Evolutionary conservation across 2,113 vertebrate genomes (phyloP), one percentile per base, ranked within the genome.

Genomic region (Numida meleagris): DNA sequence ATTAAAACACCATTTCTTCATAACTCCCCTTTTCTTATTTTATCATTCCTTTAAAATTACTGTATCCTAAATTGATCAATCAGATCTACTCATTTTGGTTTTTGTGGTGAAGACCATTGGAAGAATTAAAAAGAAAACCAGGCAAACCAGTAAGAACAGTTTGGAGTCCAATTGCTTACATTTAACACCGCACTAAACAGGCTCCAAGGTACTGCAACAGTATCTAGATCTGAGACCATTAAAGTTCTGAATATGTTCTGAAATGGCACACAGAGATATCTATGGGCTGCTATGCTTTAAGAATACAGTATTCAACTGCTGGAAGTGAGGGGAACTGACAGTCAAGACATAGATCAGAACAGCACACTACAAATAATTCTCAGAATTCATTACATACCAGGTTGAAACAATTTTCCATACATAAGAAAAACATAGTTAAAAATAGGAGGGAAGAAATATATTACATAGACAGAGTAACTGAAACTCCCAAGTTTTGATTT

Each of bases 401-500:
- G 19, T 10, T 78, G 66, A 91, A 92, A 72, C 33, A 51, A 31
- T 82, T 89, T 95, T 92, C 71, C 87, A 67, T 34, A 29, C 29
- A 6, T 36, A 61, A 89, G 42, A 43, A 91, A 89, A 84, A 65
- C 38, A 57, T 1, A 74, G 70, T 50, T 38, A 46, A 74, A 91
- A 84, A 51, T 59, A 86, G 73, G 61, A 78, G 86, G 57, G 58
- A 79, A 48, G 33, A 77, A 63, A 91, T 95, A 87, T 67, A 85
- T 89, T 86, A 94, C 12, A 34, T 9, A 78, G 91, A 88, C 68
- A 89, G 34, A 91, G 61, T 61, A 91, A 86, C 62, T 89, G 65
- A 84, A 94, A 72, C 66, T 76, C 58, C 2, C 3, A 3, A 34
- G 73, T 34, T 86, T 78, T 92, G 62, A 95, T 89, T 84, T 79